Conservation (phyloP, 2,113 vertebrate species). For the Progne subis region DNA sequence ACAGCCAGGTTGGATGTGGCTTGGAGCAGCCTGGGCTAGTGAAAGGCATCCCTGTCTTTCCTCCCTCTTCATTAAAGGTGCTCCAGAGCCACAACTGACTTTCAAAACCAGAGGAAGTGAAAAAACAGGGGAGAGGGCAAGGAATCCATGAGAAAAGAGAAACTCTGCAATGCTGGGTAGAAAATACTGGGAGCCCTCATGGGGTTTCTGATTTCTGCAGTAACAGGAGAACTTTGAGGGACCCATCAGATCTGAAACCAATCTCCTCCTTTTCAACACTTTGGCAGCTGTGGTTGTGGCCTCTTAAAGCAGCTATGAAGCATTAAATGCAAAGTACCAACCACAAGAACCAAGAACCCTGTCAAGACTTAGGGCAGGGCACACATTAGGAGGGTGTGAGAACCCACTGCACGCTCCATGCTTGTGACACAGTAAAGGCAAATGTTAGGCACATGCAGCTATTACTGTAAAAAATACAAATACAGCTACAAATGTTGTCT, state of each 20-base stretch:
- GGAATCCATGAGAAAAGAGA: background rate
- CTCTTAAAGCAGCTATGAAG: background rate
- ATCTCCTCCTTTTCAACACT: background rate
- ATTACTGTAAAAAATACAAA: background rate
- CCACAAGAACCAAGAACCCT: background rate
- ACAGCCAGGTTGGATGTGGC: background rate
- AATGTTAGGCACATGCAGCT: background rate
- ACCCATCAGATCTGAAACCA: background rate
- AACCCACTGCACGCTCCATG: background rate
- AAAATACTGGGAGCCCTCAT: fast-evolving
- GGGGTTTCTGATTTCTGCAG: background rate
- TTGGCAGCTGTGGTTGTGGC: too few relatives aligned
- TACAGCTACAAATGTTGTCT: background rate
- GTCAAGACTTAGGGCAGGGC: background rate
- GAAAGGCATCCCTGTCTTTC: background rate
- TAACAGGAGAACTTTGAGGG: background rate
- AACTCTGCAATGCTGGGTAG: fast-evolving
- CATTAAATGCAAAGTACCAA: background rate
- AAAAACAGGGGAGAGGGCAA: background rate
- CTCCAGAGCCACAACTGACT: background rate
- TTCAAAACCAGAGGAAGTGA: background rate
- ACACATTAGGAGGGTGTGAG: fast-evolving
- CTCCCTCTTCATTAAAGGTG: background rate
- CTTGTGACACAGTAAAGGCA: background rate
- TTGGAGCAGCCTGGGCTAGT: background rate